These are phyloP conservation scores for Cantharis rustica DNA, from an alignment of 2,888 invertebrate species.

Conservation along the genomic window DNA sequence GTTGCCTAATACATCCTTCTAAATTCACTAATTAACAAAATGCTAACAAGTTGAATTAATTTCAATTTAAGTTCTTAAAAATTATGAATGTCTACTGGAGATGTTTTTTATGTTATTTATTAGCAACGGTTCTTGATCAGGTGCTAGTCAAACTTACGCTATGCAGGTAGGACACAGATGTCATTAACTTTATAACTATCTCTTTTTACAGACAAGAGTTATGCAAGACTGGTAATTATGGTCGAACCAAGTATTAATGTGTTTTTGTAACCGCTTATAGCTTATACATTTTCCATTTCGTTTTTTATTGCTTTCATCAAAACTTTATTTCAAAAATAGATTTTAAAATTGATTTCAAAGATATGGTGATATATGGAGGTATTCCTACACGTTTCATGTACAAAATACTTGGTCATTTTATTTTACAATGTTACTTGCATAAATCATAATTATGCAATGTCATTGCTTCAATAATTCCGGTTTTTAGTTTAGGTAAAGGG, in stretches of 20 bases:
- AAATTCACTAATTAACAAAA: not conserved
- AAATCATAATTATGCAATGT: not conserved
- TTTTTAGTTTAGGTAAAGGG: not conserved
- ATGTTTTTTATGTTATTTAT: not conserved
- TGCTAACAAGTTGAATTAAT: not conserved
- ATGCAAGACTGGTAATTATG: slow-evolving; percentile 16
- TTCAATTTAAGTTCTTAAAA: not conserved
- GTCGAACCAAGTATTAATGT: slow-evolving; percentile 24
- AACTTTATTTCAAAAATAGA: not conserved
- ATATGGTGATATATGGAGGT: not conserved
- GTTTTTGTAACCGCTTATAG: slow-evolving; percentile 18
- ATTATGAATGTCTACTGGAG: not conserved
- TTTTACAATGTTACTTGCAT: not conserved
- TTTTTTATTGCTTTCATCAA: not conserved
- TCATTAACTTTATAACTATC: slow-evolving; percentile 24
- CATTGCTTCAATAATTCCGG: not conserved
- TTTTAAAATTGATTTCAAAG: not conserved
- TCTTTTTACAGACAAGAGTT: slow-evolving; percentile 12
- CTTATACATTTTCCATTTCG: not conserved
- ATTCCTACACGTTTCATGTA: too few relatives aligned
- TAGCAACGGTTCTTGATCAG: slow-evolving; percentile 10
- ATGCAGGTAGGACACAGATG: slow-evolving; percentile 26
- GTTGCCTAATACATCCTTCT: not conserved
- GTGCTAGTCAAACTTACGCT: slow-evolving; percentile 17
- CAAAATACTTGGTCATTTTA: too few relatives aligned